phyloP scores from a whole-genome alignment of 2,797 vertebrate genomes.

The Yasuhikotakia modesta region DNA sequence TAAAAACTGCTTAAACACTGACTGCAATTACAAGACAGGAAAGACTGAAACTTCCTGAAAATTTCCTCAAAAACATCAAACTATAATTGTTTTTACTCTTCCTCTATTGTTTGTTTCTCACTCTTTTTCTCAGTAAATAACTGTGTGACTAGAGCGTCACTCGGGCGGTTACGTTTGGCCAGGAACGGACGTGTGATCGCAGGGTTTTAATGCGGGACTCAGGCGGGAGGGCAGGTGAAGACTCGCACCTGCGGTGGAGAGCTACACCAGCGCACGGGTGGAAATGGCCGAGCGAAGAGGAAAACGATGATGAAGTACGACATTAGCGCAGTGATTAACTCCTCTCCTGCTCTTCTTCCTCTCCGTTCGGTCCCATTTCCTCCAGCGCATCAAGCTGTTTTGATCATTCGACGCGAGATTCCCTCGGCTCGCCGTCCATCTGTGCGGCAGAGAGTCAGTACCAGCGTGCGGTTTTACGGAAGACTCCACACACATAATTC shows the following conservation, averaged over 20 bases:
- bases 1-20: no score
- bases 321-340: slow-evolving; percentile 83
- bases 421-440: slow-evolving; percentile 76
- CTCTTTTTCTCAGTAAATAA: slow-evolving; percentile 28
- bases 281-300: slow-evolving; percentile 62
- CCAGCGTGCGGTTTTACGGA: slow-evolving; percentile 58
- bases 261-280: slow-evolving; percentile 56
- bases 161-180: slow-evolving; percentile 29
- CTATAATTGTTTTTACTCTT: neutral
- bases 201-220: slow-evolving; percentile 23
- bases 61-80: slow-evolving; percentile 15
- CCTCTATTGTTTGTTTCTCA: neutral
- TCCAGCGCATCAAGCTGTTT: slow-evolving; percentile 68
- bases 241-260: slow-evolving; percentile 36
- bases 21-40: neutral
- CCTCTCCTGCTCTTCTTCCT: slow-evolving; percentile 76
- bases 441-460: slow-evolving; percentile 70
- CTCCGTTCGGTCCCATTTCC: slow-evolving; percentile 81
- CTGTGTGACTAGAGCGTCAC: slow-evolving; percentile 28
- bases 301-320: slow-evolving; percentile 83
- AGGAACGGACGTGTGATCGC: slow-evolving; percentile 27
- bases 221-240: slow-evolving; percentile 19
- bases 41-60: slow-evolving; percentile 34
- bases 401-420: slow-evolving; percentile 75
- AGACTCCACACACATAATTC: slow-evolving; percentile 62